These are phyloP conservation scores for Chiroxiphia lanceolata DNA, from an alignment of 2,797 vertebrate genomes.

Conservation along the genomic window DNA sequence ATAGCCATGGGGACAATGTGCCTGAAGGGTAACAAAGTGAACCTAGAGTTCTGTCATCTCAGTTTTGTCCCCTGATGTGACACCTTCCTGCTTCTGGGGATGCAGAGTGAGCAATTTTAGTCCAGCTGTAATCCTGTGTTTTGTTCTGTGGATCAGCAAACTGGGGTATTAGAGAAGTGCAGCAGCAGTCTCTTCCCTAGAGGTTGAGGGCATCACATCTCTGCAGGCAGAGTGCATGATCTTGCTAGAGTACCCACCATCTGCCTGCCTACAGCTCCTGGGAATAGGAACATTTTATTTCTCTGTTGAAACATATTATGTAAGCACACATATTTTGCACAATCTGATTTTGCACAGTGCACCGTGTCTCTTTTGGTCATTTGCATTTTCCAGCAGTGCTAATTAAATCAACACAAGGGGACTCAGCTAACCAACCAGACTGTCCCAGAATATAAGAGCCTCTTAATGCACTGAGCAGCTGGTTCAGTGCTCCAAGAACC, in stretches of 20 bases:
- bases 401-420: slow-evolving; percentile 47
- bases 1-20: not conserved
- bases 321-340: slow-evolving; percentile 39
- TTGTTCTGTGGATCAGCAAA: not conserved
- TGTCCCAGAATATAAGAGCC: not conserved
- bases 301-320: slow-evolving; percentile 17
- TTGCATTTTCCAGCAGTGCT: slow-evolving; percentile 45
- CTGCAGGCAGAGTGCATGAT: slow-evolving; percentile 8
- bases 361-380: slow-evolving; percentile 23
- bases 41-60: slow-evolving; percentile 2
- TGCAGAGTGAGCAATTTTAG: not conserved
- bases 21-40: slow-evolving; percentile 3
- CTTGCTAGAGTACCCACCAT: slow-evolving; percentile 38
- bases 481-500: not conserved
- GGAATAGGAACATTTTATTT: not conserved
- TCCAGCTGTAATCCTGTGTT: not conserved
- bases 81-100: slow-evolving; percentile 16
- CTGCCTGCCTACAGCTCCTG: slow-evolving; percentile 16
- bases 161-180: not conserved
- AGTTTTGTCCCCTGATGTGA: slow-evolving; percentile 6
- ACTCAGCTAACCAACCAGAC: slow-evolving; percentile 12
- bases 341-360: slow-evolving; percentile 21
- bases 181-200: slow-evolving; percentile 5
- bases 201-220: not conserved
- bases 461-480: not conserved